A percentile compares a stretch with the other conserved stretches of the same genome.
Conservation (phyloP, 2,888 invertebrate genomes). For the Idaea dimidiata region DNA sequence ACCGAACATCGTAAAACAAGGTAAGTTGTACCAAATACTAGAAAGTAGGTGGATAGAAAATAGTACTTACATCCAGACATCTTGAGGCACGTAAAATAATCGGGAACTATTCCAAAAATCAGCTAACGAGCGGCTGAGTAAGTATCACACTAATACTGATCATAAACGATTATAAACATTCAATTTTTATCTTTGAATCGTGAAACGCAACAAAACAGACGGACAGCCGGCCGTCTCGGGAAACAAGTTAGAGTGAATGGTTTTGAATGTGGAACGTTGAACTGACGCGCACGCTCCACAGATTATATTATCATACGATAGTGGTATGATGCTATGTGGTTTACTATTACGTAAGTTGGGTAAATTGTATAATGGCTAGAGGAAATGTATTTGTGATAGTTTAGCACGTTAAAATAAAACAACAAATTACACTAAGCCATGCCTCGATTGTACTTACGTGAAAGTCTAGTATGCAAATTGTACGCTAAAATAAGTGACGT, state of each 20-base stretch:
- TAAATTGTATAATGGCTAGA: not conserved
- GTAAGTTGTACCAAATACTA: not conserved
- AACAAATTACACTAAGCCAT: too few species aligned
- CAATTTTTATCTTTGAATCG: not conserved
- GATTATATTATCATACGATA: not conserved
- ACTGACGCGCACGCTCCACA: not conserved
- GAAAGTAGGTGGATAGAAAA: constrained; percentile 11
- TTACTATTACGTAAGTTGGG: not conserved
- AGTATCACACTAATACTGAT: not conserved
- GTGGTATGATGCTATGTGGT: not conserved
- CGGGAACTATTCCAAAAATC: not conserved
- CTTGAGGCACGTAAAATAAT: constrained; percentile 19
- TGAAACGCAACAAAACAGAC: not conserved
- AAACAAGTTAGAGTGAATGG: not conserved
- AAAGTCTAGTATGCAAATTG: too few species aligned
- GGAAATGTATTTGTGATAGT: not conserved
- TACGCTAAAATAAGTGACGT: too few species aligned
- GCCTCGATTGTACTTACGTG: too few species aligned
- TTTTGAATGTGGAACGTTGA: not conserved
- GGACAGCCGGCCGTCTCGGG: not conserved
- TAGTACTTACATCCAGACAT: constrained; percentile 63
- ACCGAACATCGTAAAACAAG: not conserved
- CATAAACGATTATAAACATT: not conserved
- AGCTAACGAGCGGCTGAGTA: not conserved
- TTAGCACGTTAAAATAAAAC: too few species aligned